Percentiles rank a stretch among this genome's conserved stretches.
Evolutionary conservation across 35 echinoderm and acorn worm genomes (phyloP).

Genomic region (Anneissia japonica): DNA sequence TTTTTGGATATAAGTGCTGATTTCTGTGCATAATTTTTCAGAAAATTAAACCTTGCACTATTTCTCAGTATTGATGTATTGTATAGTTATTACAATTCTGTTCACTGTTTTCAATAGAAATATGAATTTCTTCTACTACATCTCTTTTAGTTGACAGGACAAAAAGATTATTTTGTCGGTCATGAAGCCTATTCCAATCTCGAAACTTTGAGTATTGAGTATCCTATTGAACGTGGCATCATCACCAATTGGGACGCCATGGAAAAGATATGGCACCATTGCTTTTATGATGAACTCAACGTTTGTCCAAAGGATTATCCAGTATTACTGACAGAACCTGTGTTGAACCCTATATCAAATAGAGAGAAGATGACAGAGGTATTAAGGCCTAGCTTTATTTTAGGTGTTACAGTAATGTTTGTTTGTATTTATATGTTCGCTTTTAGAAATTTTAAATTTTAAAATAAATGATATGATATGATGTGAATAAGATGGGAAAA

Average conservation of each 20-base stretch:
- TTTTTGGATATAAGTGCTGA: too few relatives aligned
- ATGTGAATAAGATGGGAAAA: too few relatives aligned
- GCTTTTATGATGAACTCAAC: not conserved
- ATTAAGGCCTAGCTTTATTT: not conserved
- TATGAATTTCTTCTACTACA: too few relatives aligned
- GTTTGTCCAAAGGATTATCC: not conserved
- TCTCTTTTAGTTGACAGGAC: not conserved
- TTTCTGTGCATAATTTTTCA: too few relatives aligned
- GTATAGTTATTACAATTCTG: too few relatives aligned
- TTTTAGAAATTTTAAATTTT: not conserved
- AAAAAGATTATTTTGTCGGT: not conserved
- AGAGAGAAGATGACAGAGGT: conserved; percentile 36
- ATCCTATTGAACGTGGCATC: conserved; percentile 4
- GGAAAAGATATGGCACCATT: conserved; percentile 9
- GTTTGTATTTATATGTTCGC: too few relatives aligned
- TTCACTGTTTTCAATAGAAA: too few relatives aligned
- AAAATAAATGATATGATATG: not conserved
- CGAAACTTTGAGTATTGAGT: not conserved
- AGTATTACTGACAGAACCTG: conserved; percentile 14
- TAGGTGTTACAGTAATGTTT: not conserved
- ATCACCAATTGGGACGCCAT: conserved; percentile 10
- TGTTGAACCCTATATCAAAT: not conserved
- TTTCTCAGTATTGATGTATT: too few relatives aligned
- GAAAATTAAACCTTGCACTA: too few relatives aligned
- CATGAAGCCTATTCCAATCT: not conserved